A percentile compares a stretch with the other conserved stretches of the same genome.
phyloP scores from a whole-genome alignment of 2,888 invertebrate species.

The Pandemis cinnamomeana region DNA sequence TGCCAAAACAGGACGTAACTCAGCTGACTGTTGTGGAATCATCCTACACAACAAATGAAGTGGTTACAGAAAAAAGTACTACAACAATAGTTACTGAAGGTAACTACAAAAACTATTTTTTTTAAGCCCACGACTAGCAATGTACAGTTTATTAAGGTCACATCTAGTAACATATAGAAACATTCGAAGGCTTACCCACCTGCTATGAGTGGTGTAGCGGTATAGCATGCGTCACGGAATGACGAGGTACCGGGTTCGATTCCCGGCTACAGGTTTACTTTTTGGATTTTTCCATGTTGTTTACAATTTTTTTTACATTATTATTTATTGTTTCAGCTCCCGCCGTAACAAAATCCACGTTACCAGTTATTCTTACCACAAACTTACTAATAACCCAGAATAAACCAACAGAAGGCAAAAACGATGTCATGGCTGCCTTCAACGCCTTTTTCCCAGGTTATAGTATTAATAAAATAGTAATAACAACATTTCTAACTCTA shows the following conservation, averaged over 20 bases:
- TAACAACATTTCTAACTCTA: too few relatives aligned
- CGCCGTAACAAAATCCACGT: neutral
- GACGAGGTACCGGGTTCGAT: too few relatives aligned
- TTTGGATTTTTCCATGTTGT: neutral
- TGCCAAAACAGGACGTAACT: neutral
- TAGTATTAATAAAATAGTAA: neutral
- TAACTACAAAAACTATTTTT: neutral
- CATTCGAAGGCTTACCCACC: too few relatives aligned
- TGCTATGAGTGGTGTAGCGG: too few relatives aligned
- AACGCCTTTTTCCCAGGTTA: slow-evolving; percentile 52
- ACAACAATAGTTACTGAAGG: neutral
- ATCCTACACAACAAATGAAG: neutral
- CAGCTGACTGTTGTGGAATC: neutral
- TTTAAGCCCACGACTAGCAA: too few relatives aligned
- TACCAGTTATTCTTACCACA: slow-evolving; percentile 3
- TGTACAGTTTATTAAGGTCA: too few relatives aligned
- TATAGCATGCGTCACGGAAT: too few relatives aligned
- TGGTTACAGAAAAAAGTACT: neutral
- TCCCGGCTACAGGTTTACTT: neutral
- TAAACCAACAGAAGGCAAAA: neutral
- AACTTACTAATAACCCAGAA: neutral
- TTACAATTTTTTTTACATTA: too few relatives aligned
- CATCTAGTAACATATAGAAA: too few relatives aligned
- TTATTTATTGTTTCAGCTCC: neutral
- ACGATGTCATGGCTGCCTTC: neutral